These are phyloP conservation scores for Lamprologus speciosus DNA, from an alignment of 2,113 vertebrate genomes.

Conservation along the genomic window DNA sequence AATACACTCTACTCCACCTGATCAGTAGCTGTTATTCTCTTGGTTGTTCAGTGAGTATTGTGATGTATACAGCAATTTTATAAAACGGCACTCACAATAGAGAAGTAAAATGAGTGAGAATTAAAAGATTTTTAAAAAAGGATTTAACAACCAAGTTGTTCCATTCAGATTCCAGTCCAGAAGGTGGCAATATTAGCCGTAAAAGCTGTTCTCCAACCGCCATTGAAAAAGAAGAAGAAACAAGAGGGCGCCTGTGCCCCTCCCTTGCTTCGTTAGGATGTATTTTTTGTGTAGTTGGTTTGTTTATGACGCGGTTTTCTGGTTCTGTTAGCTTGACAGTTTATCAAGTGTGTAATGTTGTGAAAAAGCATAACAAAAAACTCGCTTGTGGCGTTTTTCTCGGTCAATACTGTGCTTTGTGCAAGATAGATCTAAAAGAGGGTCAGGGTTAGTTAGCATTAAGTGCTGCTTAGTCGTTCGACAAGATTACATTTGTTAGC, in stretches of 20 bases:
- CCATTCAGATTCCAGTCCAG: background rate
- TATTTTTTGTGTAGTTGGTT: constrained; percentile 13
- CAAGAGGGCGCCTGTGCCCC: background rate
- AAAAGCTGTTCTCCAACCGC: background rate
- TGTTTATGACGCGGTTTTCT: constrained; percentile 26
- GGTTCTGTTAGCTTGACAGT: background rate
- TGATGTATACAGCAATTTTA: background rate
- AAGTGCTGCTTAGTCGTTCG: background rate
- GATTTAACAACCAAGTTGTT: background rate
- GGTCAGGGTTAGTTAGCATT: background rate
- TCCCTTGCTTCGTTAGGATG: constrained; percentile 26
- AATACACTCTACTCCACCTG: background rate
- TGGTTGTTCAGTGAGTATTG: background rate
- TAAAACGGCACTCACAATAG: background rate
- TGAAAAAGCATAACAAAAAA: background rate
- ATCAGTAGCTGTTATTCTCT: background rate
- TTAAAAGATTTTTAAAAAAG: background rate
- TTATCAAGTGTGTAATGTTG: background rate
- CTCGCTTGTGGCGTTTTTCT: background rate
- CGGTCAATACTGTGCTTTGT: background rate
- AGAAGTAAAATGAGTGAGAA: constrained; percentile 15
- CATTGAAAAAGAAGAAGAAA: background rate
- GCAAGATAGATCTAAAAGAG: background rate
- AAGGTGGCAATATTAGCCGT: background rate
- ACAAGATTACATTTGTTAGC: constrained; percentile 11